These are phyloP conservation scores for Petroica traversi DNA, from an alignment of 2,113 vertebrate genomes.

Conservation along the genomic window DNA sequence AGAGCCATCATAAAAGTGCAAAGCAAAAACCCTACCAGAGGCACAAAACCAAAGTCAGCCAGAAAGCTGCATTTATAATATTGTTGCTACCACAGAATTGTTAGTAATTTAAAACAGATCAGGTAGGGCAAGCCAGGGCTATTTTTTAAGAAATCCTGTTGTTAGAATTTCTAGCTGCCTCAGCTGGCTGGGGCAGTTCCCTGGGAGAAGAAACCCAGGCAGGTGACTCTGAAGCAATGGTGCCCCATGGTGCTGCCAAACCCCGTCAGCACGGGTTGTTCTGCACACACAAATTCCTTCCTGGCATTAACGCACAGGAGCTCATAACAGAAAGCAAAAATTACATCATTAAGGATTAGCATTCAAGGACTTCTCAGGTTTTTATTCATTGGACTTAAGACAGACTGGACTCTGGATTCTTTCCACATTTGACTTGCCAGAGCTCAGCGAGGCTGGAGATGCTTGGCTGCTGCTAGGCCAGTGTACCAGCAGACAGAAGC, in stretches of 20 bases:
- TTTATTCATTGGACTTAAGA: background rate
- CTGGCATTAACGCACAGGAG: fast-evolving
- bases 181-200: background rate
- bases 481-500: background rate
- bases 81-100: background rate
- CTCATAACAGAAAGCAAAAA: background rate
- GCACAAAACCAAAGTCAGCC: background rate
- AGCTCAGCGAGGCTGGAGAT: background rate
- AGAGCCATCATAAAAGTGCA: background rate
- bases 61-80: background rate
- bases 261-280: background rate
- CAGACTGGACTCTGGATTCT: background rate
- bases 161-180: background rate
- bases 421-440: background rate
- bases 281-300: background rate
- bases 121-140: background rate
- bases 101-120: background rate
- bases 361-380: background rate
- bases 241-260: fast-evolving
- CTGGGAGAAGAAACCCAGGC: background rate
- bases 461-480: background rate
- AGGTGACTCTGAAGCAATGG: background rate
- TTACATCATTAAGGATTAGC: background rate
- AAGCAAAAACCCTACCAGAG: background rate
- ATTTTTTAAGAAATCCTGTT: background rate